phyloP scores from a whole-genome alignment of 2,113 vertebrate species.

The Coracopsis vasa region DNA sequence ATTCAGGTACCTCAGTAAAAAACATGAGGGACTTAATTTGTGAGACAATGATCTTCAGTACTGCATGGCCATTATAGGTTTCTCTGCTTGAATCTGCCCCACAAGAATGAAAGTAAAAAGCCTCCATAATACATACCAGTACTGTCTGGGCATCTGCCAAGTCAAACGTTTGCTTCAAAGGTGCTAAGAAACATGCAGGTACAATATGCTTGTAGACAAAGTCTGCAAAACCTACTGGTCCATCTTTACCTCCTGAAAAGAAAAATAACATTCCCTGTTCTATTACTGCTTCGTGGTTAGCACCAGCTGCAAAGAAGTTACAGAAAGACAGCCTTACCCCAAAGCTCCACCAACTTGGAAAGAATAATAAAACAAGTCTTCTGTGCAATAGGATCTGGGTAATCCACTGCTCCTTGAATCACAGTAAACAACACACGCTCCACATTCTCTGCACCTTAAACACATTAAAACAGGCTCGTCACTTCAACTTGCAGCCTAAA shows the following conservation, averaged over 20 bases:
- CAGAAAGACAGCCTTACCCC: slow-evolving; percentile 78
- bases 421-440: slow-evolving; percentile 92
- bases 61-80: neutral
- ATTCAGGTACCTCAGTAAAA: neutral
- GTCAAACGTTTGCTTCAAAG: slow-evolving; percentile 95
- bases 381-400: slow-evolving; percentile 95
- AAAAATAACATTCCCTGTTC: neutral
- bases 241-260: slow-evolving; percentile 90
- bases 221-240: slow-evolving; percentile 93
- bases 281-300: neutral
- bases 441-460: slow-evolving; percentile 87
- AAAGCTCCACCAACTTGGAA: slow-evolving; percentile 91
- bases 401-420: slow-evolving; percentile 96
- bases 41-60: neutral
- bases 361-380: slow-evolving; percentile 98
- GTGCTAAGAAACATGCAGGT: slow-evolving; percentile 95
- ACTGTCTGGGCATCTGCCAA: slow-evolving; percentile 95
- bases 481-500: neutral
- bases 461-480: neutral
- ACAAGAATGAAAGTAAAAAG: neutral
- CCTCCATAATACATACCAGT: slow-evolving; percentile 76
- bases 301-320: neutral
- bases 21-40: neutral
- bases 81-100: neutral
- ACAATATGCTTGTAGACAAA: slow-evolving; percentile 99